Evolutionary conservation across 2,113 vertebrate genomes (phyloP).

Genomic region (Meriones unguiculatus): DNA sequence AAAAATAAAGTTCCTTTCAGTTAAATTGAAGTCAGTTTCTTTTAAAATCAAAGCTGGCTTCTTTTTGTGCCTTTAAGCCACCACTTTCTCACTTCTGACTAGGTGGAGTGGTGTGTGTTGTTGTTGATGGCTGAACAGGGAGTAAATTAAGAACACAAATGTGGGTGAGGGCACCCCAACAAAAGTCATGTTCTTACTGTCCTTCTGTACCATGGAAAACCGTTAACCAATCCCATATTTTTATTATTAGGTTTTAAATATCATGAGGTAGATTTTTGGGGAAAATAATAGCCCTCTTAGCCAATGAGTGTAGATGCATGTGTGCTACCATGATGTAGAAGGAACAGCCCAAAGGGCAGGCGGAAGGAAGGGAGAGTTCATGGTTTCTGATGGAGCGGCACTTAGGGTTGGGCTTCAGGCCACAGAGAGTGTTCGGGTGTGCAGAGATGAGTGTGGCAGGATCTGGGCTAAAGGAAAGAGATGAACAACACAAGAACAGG

Average conservation of each 20-base stretch:
- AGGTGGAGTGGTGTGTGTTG: background rate
- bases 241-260: background rate
- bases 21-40: conserved; percentile 54
- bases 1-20: conserved; percentile 18
- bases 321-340: accelerated
- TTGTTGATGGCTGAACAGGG: conserved; percentile 36
- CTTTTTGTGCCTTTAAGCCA: conserved; percentile 25
- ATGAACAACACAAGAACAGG: background rate
- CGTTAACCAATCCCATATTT: background rate
- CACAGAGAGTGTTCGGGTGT: background rate
- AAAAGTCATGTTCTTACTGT: background rate
- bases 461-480: background rate
- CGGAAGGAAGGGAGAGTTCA: background rate
- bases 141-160: background rate
- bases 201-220: conserved; percentile 15
- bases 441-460: background rate
- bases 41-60: background rate
- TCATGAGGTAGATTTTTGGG: background rate
- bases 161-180: background rate
- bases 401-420: background rate
- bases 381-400: background rate
- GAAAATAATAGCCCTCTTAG: background rate
- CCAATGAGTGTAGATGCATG: background rate
- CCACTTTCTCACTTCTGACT: conserved; percentile 42
- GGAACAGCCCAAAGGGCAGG: background rate